Base-by-base conservation (phyloP, 1,140 invertebrate genomes). In the Aethina tumida region DNA sequence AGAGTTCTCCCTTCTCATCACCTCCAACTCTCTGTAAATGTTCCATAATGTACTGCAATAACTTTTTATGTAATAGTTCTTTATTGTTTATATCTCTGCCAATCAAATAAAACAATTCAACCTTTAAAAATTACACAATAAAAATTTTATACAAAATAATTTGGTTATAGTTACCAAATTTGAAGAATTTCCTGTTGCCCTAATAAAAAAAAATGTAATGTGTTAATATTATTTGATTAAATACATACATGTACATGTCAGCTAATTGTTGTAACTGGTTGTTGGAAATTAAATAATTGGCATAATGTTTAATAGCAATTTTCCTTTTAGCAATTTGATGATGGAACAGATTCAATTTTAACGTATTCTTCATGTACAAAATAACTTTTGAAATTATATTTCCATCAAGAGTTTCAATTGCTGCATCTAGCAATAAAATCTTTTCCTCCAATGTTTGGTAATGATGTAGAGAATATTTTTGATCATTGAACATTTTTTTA, bases 301-400 rank as follows among this genome's bases (percentile, higher is more conserved):
- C 32, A 39, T 56, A 58, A 41, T 55, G 50, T 27, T 45, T 39
- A 5, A 56, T 29, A 12, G 50, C 56, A 17, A 45, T 9, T 38
- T 50, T 55, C 15, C 45, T 25, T 36, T 56, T 58, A 1, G 43
- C 24, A 12, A 58, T 8, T 34, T 51, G 35, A 10, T 45, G 39
- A 37, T 44, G 50, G 33, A 58, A 54, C 38, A 51, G 36, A 39
- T 44, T 51, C 6, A 8, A 21, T 25, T 51, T 46, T 15, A 55
- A 34, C 7, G 53, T 49, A 8, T 35, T 43, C 32, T 45, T 47
- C 25, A 56, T 37, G 45, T 45, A 55, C 9, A 55, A 25, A 17
- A 54, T 34, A 6, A 56, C 53, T 13, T 39, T 45, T 25, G 52
- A 39, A 28, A 58, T 58, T 32, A 56, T 31, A 49, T 56, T 47